These are phyloP conservation scores for Vulpes vulpes DNA, from an alignment of 2,113 vertebrate species.

Conservation along the genomic window DNA sequence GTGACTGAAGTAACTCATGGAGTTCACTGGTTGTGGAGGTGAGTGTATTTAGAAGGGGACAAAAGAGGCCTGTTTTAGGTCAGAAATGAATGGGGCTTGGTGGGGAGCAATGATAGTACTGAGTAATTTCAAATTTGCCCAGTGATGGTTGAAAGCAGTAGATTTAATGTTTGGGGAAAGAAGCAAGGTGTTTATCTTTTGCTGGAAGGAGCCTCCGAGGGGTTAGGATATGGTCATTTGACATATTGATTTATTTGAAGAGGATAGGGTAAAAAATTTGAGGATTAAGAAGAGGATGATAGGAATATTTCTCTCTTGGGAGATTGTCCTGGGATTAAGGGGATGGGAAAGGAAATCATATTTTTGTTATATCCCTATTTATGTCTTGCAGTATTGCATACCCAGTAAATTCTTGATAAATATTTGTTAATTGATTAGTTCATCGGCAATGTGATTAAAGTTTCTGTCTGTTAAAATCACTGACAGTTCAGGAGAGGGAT, in stretches of 20 bases:
- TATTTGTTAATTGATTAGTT: constrained; percentile 17
- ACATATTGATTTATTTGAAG: neutral
- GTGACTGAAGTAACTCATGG: neutral
- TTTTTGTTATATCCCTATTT: constrained; percentile 4
- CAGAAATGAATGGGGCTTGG: neutral
- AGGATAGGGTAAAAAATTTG: neutral
- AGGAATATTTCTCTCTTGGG: neutral
- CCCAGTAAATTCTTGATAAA: constrained; percentile 11
- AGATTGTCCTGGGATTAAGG: neutral
- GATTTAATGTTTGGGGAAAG: neutral
- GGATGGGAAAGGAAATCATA: neutral
- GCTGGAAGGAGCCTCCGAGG: neutral
- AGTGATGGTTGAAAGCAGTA: neutral
- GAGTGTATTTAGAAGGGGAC: neutral
- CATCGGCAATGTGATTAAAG: constrained; percentile 27
- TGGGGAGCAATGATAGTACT: neutral
- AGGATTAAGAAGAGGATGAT: neutral
- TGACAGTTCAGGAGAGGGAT: constrained; percentile 7
- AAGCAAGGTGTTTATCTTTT: neutral
- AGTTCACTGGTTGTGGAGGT: neutral
- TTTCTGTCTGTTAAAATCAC: constrained; percentile 11
- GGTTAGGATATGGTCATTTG: neutral
- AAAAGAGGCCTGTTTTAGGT: neutral
- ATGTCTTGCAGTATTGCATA: neutral
- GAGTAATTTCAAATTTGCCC: neutral